A percentile compares a stretch with the other conserved stretches of the same genome.
These are phyloP conservation scores for Hippocampus mohnikei DNA, from an alignment of 2,113 vertebrate species.

Conservation along the genomic window DNA sequence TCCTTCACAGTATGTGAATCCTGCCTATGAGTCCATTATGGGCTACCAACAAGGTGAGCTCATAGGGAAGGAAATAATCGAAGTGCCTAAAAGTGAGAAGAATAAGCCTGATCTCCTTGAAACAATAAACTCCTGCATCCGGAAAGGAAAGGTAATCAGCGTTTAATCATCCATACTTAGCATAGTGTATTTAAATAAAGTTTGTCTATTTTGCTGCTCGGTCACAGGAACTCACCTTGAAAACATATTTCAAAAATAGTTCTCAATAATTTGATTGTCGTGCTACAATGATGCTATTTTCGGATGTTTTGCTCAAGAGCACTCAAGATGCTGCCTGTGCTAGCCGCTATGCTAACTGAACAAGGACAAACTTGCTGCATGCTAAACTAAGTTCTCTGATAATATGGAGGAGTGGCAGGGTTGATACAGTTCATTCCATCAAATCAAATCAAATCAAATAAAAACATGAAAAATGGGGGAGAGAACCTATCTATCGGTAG, in stretches of 20 bases:
- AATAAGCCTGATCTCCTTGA: conserved; percentile 93
- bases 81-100: conserved; percentile 96
- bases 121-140: conserved; percentile 91
- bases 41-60: conserved; percentile 93
- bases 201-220: too few species aligned
- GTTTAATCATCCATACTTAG: neutral
- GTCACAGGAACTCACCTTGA: too few species aligned
- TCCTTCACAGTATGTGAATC: conserved; percentile 87
- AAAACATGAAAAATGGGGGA: neutral
- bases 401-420: too few species aligned
- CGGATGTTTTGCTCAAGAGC: neutral
- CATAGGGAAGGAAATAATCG: conserved; percentile 89
- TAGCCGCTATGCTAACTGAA: too few species aligned
- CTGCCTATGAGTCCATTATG: conserved; percentile 92
- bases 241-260: too few species aligned
- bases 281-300: neutral
- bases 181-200: neutral
- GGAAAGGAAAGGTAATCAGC: conserved; percentile 87
- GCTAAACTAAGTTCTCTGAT: too few species aligned
- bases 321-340: too few species aligned
- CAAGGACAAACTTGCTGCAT: too few species aligned
- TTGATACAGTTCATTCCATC: too few species aligned
- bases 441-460: too few species aligned
- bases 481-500: neutral
- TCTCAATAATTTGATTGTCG: neutral